Conservation (phyloP, 2,797 vertebrate species). For the Tinamus major region DNA sequence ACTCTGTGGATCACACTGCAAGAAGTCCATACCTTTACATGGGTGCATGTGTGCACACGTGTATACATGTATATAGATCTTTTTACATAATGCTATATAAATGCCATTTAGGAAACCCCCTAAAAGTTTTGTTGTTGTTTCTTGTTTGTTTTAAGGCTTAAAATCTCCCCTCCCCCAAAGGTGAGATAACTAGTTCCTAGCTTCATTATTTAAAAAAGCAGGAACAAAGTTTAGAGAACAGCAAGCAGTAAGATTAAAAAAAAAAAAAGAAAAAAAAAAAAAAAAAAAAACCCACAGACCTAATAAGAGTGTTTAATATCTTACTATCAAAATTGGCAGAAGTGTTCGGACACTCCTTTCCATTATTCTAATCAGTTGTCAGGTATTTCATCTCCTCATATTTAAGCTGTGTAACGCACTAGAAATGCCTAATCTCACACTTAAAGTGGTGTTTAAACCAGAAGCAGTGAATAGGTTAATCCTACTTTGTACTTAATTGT, state of each 20-base stretch:
- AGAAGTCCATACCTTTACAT: too few relatives aligned
- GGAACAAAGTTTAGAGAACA: conserved; percentile 13
- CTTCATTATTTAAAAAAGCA: conserved; percentile 46
- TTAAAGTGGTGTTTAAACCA: background rate
- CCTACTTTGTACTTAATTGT: background rate
- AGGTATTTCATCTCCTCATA: background rate
- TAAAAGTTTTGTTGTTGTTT: background rate
- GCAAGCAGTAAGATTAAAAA: background rate
- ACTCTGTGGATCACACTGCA: background rate
- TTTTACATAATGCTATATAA: background rate
- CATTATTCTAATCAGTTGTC: background rate
- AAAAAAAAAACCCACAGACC: background rate
- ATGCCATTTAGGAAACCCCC: background rate
- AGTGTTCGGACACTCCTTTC: background rate
- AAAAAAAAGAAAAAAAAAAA: too few relatives aligned
- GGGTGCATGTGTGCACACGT: too few relatives aligned
- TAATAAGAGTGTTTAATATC: background rate
- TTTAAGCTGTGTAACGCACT: background rate
- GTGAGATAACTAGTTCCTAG: background rate
- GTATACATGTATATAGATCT: background rate
- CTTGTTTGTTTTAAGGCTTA: background rate
- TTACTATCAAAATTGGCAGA: background rate
- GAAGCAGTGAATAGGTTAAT: background rate
- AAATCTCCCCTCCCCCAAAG: background rate
- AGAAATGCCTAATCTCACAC: background rate